Evolutionary conservation across 2,888 invertebrate genomes (phyloP).

Genomic region (Pardosa pseudoannulata): DNA sequence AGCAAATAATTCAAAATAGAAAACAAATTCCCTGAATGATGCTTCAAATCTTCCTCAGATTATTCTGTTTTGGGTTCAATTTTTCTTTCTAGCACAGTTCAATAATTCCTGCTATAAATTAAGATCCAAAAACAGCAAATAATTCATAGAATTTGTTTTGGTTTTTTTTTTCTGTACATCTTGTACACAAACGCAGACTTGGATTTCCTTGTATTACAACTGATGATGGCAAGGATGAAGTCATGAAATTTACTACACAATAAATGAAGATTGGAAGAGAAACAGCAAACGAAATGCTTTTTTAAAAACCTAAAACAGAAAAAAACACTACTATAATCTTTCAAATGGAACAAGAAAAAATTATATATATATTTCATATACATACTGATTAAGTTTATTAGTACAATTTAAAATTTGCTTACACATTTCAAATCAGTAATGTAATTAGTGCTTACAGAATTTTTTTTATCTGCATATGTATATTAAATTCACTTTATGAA

Average conservation of each 20-base stretch:
- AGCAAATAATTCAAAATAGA: not conserved
- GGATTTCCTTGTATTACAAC: not conserved
- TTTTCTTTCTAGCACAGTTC: no score
- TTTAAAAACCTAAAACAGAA: constrained; percentile 33
- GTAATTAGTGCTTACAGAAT: no score
- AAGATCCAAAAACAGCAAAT: constrained; percentile 30
- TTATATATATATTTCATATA: no score
- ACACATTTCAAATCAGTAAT: no score
- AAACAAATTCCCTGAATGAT: constrained; percentile 19
- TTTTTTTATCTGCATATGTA: no score
- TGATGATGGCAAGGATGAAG: constrained; percentile 17
- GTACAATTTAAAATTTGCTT: no score
- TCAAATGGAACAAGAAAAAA: no score
- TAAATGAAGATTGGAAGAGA: constrained; percentile 36
- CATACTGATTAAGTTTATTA: no score
- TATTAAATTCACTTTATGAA: no score
- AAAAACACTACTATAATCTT: not conserved
- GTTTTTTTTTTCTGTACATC: constrained; percentile 59
- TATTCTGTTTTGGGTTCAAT: no score
- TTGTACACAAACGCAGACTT: constrained; percentile 39
- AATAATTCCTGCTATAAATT: no score
- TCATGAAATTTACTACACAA: constrained; percentile 31
- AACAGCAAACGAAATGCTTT: constrained; percentile 21
- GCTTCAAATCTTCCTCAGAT: constrained; percentile 16
- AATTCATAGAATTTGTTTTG: constrained; percentile 47